Evolutionary conservation across 2,797 vertebrate genomes (phyloP), one percentile per base, ranked within the genome.

Genomic region (Synanceia verrucosa): DNA sequence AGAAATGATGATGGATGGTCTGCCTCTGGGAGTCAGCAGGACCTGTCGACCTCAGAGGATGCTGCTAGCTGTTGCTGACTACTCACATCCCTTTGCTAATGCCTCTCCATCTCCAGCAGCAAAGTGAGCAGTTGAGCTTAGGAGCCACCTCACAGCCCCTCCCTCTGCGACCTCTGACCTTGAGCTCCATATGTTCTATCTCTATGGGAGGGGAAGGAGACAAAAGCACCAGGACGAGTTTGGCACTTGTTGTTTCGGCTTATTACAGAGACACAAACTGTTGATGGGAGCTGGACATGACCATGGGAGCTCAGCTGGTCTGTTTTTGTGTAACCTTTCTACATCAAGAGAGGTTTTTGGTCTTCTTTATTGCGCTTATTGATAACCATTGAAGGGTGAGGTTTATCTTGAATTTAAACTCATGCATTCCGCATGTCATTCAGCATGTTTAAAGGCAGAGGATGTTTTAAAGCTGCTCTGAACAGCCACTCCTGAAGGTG

Each of bases 171-270:
- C 77, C 77, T 71, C 24, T 88, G 75, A 79, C 71, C 82, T 70
- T 9, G 2, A 55, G 50, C 53, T 57, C 84, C 86, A 84, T 86
- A 82, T 89, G 82, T 71, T 81, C 57, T 65, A 9, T 60, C 48
- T 73, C 52, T 64, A 19, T 63, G 51, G 28, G 62, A 53, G 50
- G 72, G 19, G 19, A 36, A 41, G n/a, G 37, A 41, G 44, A 83
- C 67, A 80, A 85, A 86, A 51, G 46, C 46, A 50, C 43, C 21
- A 36, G 14, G 4, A 31, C 5, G 50, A 18, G 29, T 12, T 18
- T 7, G n/a, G 41, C 39, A 37, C 47, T 44, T 0, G 56, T 66
- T 81, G 60, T 70, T 73, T 65, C 61, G 47, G 28, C 46, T 39
- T 64, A 9, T 63, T 10, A n/a, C 24, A 50, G 14, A 18, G 53